Percentiles rank a stretch among this genome's conserved stretches.
These are phyloP conservation scores for Psilopogon haemacephalus DNA, from an alignment of 2,113 vertebrate species.

Conservation along the genomic window DNA sequence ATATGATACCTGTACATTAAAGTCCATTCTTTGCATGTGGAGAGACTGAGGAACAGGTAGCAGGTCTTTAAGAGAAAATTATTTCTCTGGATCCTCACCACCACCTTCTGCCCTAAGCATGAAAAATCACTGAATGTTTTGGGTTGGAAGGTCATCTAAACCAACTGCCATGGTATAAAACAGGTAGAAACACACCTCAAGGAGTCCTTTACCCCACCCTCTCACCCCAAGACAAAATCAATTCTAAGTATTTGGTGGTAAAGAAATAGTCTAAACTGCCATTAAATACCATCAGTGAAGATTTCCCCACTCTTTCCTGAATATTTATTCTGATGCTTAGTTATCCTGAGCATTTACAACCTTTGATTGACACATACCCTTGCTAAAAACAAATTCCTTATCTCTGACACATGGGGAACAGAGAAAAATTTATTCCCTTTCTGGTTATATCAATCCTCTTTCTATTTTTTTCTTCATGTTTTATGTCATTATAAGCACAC, in stretches of 20 bases:
- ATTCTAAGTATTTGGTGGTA: background rate
- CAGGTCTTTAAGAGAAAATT: constrained; percentile 12
- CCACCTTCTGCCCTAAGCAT: background rate
- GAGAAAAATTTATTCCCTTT: background rate
- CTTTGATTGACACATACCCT: background rate
- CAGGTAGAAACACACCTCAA: background rate
- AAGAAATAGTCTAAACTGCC: background rate
- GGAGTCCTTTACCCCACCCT: background rate
- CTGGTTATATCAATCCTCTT: background rate
- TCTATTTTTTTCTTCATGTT: background rate
- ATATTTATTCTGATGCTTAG: background rate
- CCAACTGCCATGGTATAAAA: background rate
- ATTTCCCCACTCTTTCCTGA: background rate
- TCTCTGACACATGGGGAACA: background rate
- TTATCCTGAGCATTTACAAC: background rate
- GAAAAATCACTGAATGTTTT: background rate
- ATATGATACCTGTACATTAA: constrained; percentile 58
- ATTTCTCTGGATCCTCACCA: constrained; percentile 3
- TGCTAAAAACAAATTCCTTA: background rate
- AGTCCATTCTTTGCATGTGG: constrained; percentile 44
- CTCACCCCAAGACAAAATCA: background rate
- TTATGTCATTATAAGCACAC: background rate
- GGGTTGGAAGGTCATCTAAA: background rate
- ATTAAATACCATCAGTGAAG: background rate
- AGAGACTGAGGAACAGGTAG: constrained; percentile 10